These are phyloP conservation scores for Furnarius figulus DNA, from an alignment of 2,113 vertebrate species.

Conservation along the genomic window DNA sequence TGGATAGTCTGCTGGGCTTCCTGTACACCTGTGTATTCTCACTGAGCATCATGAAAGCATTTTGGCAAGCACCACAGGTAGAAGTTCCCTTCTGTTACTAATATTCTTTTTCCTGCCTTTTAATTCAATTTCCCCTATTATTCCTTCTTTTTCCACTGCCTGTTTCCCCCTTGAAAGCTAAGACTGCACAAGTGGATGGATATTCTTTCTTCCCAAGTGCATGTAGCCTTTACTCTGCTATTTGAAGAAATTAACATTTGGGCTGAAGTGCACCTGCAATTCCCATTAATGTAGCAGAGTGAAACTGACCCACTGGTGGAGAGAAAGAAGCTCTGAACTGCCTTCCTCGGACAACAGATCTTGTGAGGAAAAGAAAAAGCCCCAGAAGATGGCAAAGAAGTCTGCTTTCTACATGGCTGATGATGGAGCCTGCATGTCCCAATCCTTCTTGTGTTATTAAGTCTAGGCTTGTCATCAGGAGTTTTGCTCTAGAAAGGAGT, in stretches of 20 bases:
- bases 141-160: slow-evolving; percentile 32
- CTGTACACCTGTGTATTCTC: slow-evolving; percentile 12
- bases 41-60: slow-evolving; percentile 12
- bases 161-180: slow-evolving; percentile 37
- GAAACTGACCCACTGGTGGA: not conserved
- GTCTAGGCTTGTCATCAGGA: not conserved
- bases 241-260: slow-evolving; percentile 15
- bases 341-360: not conserved
- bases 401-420: not conserved
- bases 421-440: not conserved
- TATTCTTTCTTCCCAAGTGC: slow-evolving; percentile 2
- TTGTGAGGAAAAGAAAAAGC: not conserved
- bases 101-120: slow-evolving; percentile 40
- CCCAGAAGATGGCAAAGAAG: not conserved
- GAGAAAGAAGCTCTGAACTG: not conserved
- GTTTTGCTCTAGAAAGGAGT: not conserved
- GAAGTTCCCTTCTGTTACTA: slow-evolving; percentile 38
- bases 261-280: slow-evolving; percentile 12
- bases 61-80: slow-evolving; percentile 47
- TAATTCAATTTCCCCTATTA: slow-evolving; percentile 60
- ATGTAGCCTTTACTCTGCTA: not conserved
- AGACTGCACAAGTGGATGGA: slow-evolving; percentile 3
- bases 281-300: slow-evolving; percentile 5
- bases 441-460: not conserved
- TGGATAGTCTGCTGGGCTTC: slow-evolving; percentile 33